Evolutionary conservation across 2,888 invertebrate genomes (phyloP).

Genomic region (Pyralis farinalis): DNA sequence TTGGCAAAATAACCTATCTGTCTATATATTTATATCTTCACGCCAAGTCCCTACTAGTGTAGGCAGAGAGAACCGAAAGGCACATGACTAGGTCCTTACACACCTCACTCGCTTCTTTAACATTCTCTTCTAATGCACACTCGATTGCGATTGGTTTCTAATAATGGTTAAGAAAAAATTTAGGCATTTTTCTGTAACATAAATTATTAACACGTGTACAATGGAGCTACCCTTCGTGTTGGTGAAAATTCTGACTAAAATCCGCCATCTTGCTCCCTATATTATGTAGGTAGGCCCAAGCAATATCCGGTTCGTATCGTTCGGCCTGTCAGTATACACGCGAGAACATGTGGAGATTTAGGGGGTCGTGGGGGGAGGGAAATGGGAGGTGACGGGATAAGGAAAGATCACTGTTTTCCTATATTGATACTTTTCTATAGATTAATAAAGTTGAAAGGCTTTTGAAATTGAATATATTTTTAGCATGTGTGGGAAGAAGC

Average conservation of each 20-base stretch:
- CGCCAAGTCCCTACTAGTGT: too few relatives aligned
- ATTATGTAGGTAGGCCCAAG: conserved; percentile 24
- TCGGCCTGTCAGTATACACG: conserved; percentile 35
- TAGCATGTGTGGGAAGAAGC: too few relatives aligned
- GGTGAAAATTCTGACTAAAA: conserved; percentile 8
- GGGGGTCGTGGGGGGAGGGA: conserved; percentile 12
- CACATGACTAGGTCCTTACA: too few relatives aligned
- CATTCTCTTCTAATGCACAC: too few relatives aligned
- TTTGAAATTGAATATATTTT: conserved; percentile 8
- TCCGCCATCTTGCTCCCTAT: conserved; percentile 1
- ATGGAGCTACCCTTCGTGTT: conserved; percentile 1
- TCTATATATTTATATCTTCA: too few relatives aligned
- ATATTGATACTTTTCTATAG: conserved; percentile 19
- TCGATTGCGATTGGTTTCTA: too few relatives aligned
- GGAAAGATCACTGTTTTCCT: conserved; percentile 20
- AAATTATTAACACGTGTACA: background rate
- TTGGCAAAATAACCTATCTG: too few relatives aligned
- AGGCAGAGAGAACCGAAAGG: too few relatives aligned
- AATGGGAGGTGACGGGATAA: conserved; percentile 15
- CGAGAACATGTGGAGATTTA: conserved; percentile 29
- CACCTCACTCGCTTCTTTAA: too few relatives aligned
- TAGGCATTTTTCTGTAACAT: background rate
- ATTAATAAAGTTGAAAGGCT: conserved; percentile 7
- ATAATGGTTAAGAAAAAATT: too few relatives aligned
- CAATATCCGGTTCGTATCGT: conserved; percentile 40